A percentile compares a stretch with the other conserved stretches of the same genome.
phyloP scores from a whole-genome alignment of 2,113 vertebrate species.

The Phyllostomus hastatus region DNA sequence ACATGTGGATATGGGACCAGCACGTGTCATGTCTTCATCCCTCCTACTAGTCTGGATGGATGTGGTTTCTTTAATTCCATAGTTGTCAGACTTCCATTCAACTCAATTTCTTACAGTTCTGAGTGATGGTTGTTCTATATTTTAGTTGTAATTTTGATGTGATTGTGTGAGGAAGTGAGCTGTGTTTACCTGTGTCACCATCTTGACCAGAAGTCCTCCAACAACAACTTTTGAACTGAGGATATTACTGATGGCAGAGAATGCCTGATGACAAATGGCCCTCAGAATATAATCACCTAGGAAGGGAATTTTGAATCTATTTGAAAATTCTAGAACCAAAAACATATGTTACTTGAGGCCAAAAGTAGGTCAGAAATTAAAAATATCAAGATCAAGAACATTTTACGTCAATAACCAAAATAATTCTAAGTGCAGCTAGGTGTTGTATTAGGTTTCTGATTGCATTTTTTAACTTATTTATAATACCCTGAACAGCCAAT shows the following conservation, averaged over 20 bases:
- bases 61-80: too few relatives aligned
- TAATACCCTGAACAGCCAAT: neutral
- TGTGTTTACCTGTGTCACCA: too few relatives aligned
- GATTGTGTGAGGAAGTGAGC: too few relatives aligned
- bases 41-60: too few relatives aligned
- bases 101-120: too few relatives aligned
- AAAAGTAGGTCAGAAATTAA: neutral
- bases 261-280: neutral
- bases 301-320: neutral
- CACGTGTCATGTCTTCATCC: too few relatives aligned
- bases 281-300: neutral
- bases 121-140: too few relatives aligned
- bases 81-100: too few relatives aligned
- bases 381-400: neutral
- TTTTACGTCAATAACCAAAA: neutral
- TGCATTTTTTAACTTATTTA: neutral
- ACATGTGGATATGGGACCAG: too few relatives aligned
- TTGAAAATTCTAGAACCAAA: constrained; percentile 1
- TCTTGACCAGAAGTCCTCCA: neutral
- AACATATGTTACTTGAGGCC: neutral
- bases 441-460: neutral
- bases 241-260: neutral
- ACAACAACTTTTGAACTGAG: neutral
- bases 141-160: too few relatives aligned
- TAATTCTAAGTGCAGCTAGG: neutral